A percentile compares a stretch with the other conserved stretches of the same genome.
Conservation (phyloP, 1,140 invertebrate species). For the Globodera ellingtonae region DNA sequence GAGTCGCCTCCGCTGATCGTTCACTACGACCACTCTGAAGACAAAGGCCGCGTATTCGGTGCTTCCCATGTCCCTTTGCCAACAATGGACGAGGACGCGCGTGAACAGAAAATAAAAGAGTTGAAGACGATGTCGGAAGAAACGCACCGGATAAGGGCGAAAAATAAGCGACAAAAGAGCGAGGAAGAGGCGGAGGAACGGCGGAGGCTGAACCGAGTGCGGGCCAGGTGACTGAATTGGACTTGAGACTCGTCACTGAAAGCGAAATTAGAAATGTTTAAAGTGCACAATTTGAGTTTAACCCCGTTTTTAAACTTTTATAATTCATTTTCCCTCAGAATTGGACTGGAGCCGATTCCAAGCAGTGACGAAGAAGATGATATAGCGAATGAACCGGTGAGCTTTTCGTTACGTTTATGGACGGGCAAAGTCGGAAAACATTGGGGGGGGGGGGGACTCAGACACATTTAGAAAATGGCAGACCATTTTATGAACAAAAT, state of each 20-base stretch:
- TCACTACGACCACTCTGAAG: conserved; percentile 46
- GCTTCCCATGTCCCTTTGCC: conserved; percentile 48
- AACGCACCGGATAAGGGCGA: conserved; percentile 37
- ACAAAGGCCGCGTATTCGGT: conserved; percentile 49
- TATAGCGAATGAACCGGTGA: too few relatives aligned
- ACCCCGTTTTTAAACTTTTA: not conserved
- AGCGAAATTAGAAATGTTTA: too few relatives aligned
- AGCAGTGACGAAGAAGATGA: conserved; percentile 24
- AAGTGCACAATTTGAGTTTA: too few relatives aligned
- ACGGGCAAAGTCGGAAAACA: too few relatives aligned
- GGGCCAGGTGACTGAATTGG: conserved; percentile 19
- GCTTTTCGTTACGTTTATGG: too few relatives aligned
- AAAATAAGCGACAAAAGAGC: conserved; percentile 40
- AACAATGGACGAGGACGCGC: conserved; percentile 45
- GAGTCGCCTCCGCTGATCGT: conserved; percentile 35
- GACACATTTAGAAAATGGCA: too few relatives aligned
- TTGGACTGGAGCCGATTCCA: conserved; percentile 34
- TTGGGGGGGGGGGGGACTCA: too few relatives aligned
- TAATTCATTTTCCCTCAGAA: not conserved
- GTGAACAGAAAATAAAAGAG: conserved; percentile 41
- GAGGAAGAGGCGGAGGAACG: conserved; percentile 37
- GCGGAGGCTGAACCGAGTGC: conserved; percentile 28
- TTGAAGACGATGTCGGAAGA: conserved; percentile 46
- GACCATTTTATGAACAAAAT: too few relatives aligned
- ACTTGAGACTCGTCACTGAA: not conserved